Conservation (phyloP, 1,140 invertebrate species). For the Brachionus asplanchnoidis region DNA sequence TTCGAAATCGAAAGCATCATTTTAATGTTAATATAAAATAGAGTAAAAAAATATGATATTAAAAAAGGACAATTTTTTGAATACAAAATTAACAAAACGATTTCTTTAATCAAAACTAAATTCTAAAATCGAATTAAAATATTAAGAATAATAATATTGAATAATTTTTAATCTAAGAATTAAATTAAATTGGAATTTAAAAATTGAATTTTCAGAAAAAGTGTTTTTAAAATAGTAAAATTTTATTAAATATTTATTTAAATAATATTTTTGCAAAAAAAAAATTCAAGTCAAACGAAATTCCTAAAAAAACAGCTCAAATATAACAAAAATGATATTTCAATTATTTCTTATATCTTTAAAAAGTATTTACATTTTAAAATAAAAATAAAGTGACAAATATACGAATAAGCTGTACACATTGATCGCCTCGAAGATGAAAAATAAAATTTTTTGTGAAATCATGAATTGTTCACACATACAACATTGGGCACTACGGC, state of each 20-base stretch:
- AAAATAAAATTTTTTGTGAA: background rate
- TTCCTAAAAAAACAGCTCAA: background rate
- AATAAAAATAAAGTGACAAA: background rate
- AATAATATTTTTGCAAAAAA: background rate
- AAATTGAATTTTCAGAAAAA: background rate
- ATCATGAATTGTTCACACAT: conserved; percentile 7
- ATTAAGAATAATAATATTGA: too few species aligned
- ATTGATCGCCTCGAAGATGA: background rate
- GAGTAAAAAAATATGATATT: too few species aligned
- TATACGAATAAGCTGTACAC: background rate
- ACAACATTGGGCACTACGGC: background rate
- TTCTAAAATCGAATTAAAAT: too few species aligned
- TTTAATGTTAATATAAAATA: too few species aligned
- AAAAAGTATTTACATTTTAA: background rate
- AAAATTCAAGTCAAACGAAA: background rate
- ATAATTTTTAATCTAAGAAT: too few species aligned
- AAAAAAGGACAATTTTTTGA: too few species aligned
- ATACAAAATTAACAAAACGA: too few species aligned
- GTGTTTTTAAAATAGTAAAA: background rate
- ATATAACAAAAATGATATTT: background rate
- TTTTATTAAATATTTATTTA: background rate
- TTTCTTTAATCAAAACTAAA: too few species aligned
- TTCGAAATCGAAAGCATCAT: too few species aligned
- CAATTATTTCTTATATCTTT: background rate
- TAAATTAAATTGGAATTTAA: background rate